Base-by-base conservation (phyloP, 2,888 invertebrate species). In the Plebejus melissa region DNA sequence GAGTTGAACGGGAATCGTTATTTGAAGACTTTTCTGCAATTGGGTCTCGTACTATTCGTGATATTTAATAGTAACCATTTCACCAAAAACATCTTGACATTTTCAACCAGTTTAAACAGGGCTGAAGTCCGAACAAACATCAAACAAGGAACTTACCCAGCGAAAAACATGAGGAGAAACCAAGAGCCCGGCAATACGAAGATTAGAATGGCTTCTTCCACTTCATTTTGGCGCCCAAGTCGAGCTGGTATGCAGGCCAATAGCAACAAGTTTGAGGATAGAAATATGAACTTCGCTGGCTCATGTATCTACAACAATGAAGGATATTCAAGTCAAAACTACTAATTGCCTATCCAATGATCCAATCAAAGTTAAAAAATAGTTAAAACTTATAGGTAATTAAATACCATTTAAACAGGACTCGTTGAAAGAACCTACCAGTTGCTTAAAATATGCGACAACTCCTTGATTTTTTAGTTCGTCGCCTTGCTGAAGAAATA, bases 81-180 rank as follows among this genome's bases (percentile, higher is more conserved):
- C 22, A 58, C 58, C 7, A 58, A n/a, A 57, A n/a, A 57, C n/a
- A 5, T 57, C n/a, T n/a, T 6, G 6, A 57, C 54, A 54, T 16
- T 54, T 57, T 9, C 9, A 16, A 57, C 16, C 57, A 57, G 57
- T 57, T 1, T 22, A 22, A 9, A 22, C 32, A n/a, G 6, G 58
- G 4, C 54, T n/a, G 1, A 58, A 22, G 7, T n/a, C 22, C 3
- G 22, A 60, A 60, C 4, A 58, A 58, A 22, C 3, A 60, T 11
- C 3, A 60, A 58, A 22, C 6, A 9, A 7, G 9, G 4, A 60
- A 9, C 86, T 92, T 94, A 99, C 99, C 99, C 98, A 65, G 99
- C 99, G 91, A 99, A 99, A 89, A 99, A 99, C 96, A 99, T 98
- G 36, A 99, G 95, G 69, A 99, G 96, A 87, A 99, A 98, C 99